Evolutionary conservation across 2,113 vertebrate genomes (phyloP).

Genomic region (Chloroceryle aenea): DNA sequence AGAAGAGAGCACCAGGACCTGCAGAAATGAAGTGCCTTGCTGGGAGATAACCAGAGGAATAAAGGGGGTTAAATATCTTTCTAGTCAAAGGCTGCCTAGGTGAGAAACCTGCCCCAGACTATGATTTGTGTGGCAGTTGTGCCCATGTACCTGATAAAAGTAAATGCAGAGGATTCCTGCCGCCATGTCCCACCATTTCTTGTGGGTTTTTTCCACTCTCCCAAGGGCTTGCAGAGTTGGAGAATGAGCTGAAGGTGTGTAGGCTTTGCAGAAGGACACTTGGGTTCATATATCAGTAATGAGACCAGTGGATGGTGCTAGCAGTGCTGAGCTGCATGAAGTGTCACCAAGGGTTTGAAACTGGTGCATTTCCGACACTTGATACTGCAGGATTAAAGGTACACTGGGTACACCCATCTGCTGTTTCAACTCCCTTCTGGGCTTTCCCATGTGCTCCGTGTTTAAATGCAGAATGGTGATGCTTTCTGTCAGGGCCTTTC

Average conservation of each 20-base stretch:
- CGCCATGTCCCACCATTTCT: rapidly evolving
- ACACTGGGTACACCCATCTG: not conserved
- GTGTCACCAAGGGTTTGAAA: not conserved
- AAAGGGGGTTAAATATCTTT: not conserved
- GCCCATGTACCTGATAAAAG: not conserved
- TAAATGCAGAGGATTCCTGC: not conserved
- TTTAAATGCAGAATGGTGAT: not conserved
- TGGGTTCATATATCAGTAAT: not conserved
- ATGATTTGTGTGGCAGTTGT: not conserved
- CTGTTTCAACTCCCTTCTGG: not conserved
- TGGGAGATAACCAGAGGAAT: not conserved
- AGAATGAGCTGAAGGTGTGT: not conserved
- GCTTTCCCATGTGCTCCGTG: not conserved
- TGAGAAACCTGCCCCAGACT: not conserved
- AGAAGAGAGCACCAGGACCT: not conserved
- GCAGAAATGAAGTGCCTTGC: not conserved
- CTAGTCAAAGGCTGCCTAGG: not conserved
- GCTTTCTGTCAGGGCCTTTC: not conserved
- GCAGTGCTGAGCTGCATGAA: not conserved
- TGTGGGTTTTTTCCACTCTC: not conserved
- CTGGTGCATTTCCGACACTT: not conserved
- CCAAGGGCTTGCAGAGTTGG: not conserved
- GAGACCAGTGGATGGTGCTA: not conserved
- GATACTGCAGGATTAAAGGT: not conserved
- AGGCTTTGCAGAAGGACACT: not conserved